A percentile compares a stretch with the other conserved stretches of the same genome.
Evolutionary conservation across 2,888 invertebrate species (phyloP).

Genomic region (Cheilosia soror): DNA sequence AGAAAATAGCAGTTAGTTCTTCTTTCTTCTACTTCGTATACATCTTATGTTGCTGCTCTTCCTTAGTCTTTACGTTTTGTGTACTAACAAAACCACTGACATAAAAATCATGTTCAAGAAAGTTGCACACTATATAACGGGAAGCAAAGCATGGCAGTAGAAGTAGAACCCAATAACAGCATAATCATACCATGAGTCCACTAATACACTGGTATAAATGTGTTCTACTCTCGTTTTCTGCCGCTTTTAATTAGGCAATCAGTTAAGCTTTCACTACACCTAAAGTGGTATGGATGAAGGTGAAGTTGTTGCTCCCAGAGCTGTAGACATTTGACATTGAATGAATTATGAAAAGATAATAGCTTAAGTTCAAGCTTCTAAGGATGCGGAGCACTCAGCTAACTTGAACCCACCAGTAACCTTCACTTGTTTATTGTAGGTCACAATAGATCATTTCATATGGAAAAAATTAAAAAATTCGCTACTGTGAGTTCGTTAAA

Average conservation of each 20-base stretch:
- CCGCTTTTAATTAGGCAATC: conserved; percentile 65
- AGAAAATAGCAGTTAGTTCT: conserved; percentile 60
- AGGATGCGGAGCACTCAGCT: no score
- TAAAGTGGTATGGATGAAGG: conserved; percentile 52
- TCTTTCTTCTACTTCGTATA: conserved; percentile 20
- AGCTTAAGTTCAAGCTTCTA: no score
- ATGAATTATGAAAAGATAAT: not conserved
- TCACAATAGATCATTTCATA: no score
- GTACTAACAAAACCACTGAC: conserved; percentile 67
- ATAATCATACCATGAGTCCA: not conserved
- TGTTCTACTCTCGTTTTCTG: conserved; percentile 72
- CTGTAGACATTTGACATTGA: not conserved
- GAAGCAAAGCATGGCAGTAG: conserved; percentile 52
- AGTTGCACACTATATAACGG: conserved; percentile 69
- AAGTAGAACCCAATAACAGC: conserved; percentile 47
- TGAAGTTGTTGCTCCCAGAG: conserved; percentile 41
- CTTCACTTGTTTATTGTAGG: no score
- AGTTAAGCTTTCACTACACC: conserved; percentile 67
- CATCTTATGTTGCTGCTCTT: conserved; percentile 15
- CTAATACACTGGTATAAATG: conserved; percentile 23
- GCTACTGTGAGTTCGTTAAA: no score
- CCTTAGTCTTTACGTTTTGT: conserved; percentile 2
- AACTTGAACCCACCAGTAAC: no score
- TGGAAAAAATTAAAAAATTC: no score
- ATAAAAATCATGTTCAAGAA: conserved; percentile 72